Evolutionary conservation across 2,888 invertebrate species (phyloP).

Genomic region (Stenodera caucasica): DNA sequence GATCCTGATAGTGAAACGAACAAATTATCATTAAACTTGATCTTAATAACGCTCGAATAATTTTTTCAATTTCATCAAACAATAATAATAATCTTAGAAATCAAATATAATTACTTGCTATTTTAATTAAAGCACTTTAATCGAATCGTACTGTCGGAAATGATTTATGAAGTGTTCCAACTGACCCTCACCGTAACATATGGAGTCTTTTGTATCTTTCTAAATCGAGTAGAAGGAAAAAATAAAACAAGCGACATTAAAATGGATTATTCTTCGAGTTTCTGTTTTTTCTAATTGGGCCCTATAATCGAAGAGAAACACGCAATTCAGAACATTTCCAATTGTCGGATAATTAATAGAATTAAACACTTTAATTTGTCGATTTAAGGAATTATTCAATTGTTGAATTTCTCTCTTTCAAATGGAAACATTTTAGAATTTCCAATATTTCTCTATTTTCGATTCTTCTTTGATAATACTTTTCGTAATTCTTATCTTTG

Average conservation of each 20-base stretch:
- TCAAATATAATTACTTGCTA: background rate
- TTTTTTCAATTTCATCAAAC: background rate
- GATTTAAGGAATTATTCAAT: too few species aligned
- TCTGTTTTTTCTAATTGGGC: background rate
- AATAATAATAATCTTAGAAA: background rate
- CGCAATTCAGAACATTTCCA: background rate
- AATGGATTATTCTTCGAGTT: slow-evolving; percentile 3
- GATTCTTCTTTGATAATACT: too few species aligned
- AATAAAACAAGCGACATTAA: background rate
- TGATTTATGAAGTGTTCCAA: slow-evolving; percentile 3
- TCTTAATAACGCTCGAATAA: too few species aligned
- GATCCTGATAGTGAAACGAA: too few species aligned
- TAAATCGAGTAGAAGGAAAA: background rate
- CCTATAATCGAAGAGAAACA: background rate
- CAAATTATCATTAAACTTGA: too few species aligned
- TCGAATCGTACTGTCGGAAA: background rate
- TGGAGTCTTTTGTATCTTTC: background rate
- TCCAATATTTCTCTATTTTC: too few species aligned
- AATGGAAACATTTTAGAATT: too few species aligned
- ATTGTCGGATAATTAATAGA: background rate
- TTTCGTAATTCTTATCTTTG: background rate
- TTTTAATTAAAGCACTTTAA: slow-evolving; percentile 3
- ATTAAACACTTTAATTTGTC: too few species aligned
- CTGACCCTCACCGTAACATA: background rate
- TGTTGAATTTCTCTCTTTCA: too few species aligned